Evolutionary conservation across 2,113 vertebrate species (phyloP).

Genomic region (Irena cyanogastra): DNA sequence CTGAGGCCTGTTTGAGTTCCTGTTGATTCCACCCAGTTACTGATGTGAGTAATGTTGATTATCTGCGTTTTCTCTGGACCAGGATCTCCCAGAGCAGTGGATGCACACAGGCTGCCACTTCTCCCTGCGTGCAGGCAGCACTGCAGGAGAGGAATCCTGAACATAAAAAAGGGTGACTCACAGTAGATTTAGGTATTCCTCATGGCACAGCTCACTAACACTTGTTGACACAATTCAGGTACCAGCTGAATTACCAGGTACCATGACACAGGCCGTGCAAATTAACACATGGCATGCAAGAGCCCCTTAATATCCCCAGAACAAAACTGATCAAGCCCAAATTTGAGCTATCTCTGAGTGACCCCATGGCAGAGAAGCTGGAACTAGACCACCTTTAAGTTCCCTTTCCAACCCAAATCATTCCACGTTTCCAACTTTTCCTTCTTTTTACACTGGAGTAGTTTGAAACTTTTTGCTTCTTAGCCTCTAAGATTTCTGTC

Average conservation of each 20-base stretch:
- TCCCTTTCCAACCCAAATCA: not conserved
- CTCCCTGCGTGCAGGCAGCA: not conserved
- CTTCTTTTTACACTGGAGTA: not conserved
- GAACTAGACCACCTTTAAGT: not conserved
- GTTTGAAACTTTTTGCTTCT: not conserved
- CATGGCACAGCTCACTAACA: not conserved
- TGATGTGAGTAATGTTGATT: not conserved
- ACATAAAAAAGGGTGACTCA: not conserved
- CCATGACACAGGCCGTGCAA: not conserved
- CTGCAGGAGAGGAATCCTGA: not conserved
- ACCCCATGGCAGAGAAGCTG: not conserved
- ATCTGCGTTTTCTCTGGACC: not conserved
- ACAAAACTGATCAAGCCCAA: not conserved
- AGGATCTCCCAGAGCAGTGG: not conserved
- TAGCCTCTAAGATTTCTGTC: not conserved
- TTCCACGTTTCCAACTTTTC: not conserved
- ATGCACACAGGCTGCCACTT: not conserved
- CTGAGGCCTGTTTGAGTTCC: not conserved
- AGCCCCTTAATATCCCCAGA: not conserved
- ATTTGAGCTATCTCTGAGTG: too few species aligned
- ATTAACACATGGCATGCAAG: not conserved
- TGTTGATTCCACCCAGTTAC: not conserved
- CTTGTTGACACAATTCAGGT: not conserved
- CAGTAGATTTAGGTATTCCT: not conserved
- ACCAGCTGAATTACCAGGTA: not conserved